These are phyloP conservation scores for Actinostola sp. DNA, from an alignment of 92 coral and sea anemone genomes.

Conservation along the genomic window DNA sequence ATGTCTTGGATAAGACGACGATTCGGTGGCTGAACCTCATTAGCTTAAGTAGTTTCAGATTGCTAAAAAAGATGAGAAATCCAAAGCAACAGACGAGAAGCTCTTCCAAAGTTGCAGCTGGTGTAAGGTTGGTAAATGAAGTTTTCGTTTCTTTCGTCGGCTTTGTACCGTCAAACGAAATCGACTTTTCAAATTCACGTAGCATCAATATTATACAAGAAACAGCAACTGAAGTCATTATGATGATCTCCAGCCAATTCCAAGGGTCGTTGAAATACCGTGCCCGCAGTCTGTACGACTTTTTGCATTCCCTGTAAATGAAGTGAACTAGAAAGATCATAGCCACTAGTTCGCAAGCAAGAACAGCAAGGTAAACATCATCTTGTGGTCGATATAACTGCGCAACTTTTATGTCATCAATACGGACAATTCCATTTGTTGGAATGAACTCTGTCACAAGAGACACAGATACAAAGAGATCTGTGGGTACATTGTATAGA, in stretches of 20 bases:
- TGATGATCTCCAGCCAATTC: constrained; percentile 83
- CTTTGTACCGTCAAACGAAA: constrained; percentile 50
- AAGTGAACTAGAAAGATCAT: constrained; percentile 59
- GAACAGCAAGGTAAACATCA: constrained; percentile 48
- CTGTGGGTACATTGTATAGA: constrained; percentile 79
- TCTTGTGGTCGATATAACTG: constrained; percentile 68
- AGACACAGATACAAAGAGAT: constrained; percentile 74
- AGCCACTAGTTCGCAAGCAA: constrained; percentile 74
- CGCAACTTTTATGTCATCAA: constrained; percentile 66
- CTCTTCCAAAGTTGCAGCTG: constrained; percentile 84
- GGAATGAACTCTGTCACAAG: constrained; percentile 84
- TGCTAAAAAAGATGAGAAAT: constrained; percentile 75
- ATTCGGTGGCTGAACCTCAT: constrained; percentile 87
- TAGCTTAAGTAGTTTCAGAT: constrained; percentile 83
- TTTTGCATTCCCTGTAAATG: constrained; percentile 67
- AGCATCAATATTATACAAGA: constrained; percentile 61
- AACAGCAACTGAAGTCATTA: constrained; percentile 48
- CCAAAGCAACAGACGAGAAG: constrained; percentile 68
- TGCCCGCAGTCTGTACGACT: constrained; percentile 56
- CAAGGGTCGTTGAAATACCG: constrained; percentile 73
- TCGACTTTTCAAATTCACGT: constrained; percentile 60
- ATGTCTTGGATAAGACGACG: constrained; percentile 64
- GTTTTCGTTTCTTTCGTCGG: constrained; percentile 29
- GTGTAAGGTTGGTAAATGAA: constrained; percentile 68
- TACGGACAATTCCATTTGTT: constrained; percentile 65